phyloP scores from a whole-genome alignment of 1,140 invertebrate species.

The Aleiodes sp. region DNA sequence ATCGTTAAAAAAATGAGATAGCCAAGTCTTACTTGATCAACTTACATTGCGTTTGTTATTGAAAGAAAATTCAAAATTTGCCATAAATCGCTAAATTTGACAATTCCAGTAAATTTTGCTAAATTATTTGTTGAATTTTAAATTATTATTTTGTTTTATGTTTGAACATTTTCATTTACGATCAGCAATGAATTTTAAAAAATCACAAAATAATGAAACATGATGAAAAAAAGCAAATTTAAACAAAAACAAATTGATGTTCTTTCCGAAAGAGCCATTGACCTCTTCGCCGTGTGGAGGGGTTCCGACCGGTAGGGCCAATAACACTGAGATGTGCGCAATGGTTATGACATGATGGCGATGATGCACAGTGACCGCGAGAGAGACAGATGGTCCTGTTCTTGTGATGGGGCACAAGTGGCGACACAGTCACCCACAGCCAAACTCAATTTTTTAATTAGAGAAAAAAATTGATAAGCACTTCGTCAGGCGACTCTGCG shows the following conservation, averaged over 20 bases:
- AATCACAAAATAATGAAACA: constrained; percentile 31
- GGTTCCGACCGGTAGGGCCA: constrained; percentile 63
- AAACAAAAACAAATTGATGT: constrained; percentile 64
- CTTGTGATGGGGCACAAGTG: neutral
- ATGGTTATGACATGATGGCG: constrained; percentile 48
- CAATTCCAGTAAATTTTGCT: neutral
- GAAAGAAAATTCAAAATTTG: constrained; percentile 45
- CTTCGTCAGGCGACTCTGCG: too few relatives aligned
- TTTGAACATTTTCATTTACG: neutral
- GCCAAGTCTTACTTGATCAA: constrained; percentile 68
- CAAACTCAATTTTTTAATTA: too few relatives aligned
- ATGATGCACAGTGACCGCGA: constrained; percentile 16
- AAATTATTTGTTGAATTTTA: neutral
- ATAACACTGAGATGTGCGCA: constrained; percentile 61
- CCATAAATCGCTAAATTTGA: constrained; percentile 14
- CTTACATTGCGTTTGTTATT: constrained; percentile 53
- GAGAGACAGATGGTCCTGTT: neutral
- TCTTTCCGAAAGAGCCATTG: constrained; percentile 68
- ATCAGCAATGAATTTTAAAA: too few relatives aligned
- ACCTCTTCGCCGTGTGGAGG: constrained; percentile 67
- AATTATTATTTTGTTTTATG: neutral
- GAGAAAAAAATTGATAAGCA: too few relatives aligned
- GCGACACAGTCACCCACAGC: constrained; percentile 9
- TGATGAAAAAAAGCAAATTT: constrained; percentile 41
- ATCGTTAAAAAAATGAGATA: constrained; percentile 23